Evolutionary conservation across 2,113 vertebrate genomes (phyloP), one percentile per base, ranked within the genome.

Genomic region (Sisor rabdophorus): DNA sequence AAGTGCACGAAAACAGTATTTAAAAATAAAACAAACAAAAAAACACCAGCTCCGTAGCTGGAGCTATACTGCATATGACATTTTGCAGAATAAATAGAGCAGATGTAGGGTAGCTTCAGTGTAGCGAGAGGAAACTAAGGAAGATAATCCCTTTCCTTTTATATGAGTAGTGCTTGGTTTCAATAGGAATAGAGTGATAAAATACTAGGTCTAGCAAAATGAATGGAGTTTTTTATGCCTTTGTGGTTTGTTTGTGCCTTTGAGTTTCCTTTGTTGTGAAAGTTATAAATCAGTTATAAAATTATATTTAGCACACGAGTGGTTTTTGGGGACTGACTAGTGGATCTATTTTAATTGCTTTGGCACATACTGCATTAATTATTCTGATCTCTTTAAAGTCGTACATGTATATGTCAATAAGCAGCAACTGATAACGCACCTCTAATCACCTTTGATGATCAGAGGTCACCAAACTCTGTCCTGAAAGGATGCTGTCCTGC

Each of bases 21-120:
- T 65, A 28, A 69, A 47, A 69, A 77, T 47, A 58, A 70, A 69
- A n/a, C 22, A 69, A 77, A 75, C 59, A 61, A 54, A 61, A 54
- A 47, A 76, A 76, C 53, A 54, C 20, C 15, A 52, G 19, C 15
- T 28, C 24, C 13, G 59, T 50, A 12, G 9, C 47, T 53, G 2
- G 5, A 20, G 19, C n/a, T 26, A 28, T 20, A 28, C 61, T 40
- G 32, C 32, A 59, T 26, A 44, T 20, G 22, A 50, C 22, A 26
- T 2, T 13, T 6, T 47, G 56, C 16, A 15, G 56, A 12, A 28
- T 50, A 52, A 68, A 68, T 52, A 73, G 40, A 73, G 56, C 71
- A 60, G 36, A 59, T 59, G 47, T 28, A 5, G 1, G 22, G 24
- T 19, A 19, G 24, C 44, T 68, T 28, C 11, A 15, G n/a, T 48